Conservation (phyloP, 1,140 invertebrate genomes). For the Coenobita brevimanus region DNA sequence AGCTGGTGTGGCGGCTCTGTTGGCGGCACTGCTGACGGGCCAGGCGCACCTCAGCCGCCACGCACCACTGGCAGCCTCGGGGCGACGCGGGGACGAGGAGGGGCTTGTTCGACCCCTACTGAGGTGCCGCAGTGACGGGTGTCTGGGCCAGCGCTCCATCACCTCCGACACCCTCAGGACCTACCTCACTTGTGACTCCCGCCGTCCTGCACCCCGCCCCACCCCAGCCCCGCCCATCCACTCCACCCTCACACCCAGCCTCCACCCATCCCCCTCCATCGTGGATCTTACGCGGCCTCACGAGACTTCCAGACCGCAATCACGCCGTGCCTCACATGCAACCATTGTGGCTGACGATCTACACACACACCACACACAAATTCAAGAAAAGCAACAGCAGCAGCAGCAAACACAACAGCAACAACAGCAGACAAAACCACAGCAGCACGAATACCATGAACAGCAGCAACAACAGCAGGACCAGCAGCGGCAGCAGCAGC, state of each 20-base stretch:
- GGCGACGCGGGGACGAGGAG: conserved; percentile 39
- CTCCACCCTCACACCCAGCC: no score
- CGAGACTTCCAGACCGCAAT: conserved; percentile 3
- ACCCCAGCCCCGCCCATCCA: background rate
- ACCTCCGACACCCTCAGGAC: conserved; percentile 64
- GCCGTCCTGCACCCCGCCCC: conserved; percentile 26
- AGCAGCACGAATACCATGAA: conserved; percentile 6
- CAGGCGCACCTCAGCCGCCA: conserved; percentile 62
- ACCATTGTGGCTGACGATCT: conserved; percentile 39
- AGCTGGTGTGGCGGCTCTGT: conserved; percentile 47
- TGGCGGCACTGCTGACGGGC: conserved; percentile 60
- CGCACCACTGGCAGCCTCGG: conserved; percentile 20
- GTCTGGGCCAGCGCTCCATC: conserved; percentile 56
- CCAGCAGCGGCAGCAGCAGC: conserved; percentile 12
- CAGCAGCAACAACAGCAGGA: conserved; percentile 1
- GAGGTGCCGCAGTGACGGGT: conserved; percentile 58
- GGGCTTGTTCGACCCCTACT: conserved; percentile 47
- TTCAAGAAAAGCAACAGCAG: background rate
- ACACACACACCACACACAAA: background rate
- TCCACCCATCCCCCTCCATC: conserved; percentile 49
- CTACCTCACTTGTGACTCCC: conserved; percentile 64
- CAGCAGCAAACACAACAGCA: conserved; percentile 19
- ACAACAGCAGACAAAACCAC: background rate
- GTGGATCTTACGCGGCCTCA: conserved; percentile 61
- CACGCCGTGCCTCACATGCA: conserved; percentile 34